Conservation (phyloP, 2,113 vertebrate species). For the Arizona elegans region DNA sequence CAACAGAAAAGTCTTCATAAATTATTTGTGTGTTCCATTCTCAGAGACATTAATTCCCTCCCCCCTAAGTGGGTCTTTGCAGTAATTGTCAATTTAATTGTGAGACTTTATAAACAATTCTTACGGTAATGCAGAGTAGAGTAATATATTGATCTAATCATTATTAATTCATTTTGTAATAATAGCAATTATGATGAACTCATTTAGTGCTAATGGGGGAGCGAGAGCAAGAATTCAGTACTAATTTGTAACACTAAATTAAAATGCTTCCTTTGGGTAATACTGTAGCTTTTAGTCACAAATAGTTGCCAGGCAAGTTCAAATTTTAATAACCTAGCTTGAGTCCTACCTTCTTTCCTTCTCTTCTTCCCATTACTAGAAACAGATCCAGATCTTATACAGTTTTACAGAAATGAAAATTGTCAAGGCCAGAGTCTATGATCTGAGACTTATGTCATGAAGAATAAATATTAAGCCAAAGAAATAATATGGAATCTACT, state of each 20-base stretch:
- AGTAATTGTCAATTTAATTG: constrained; percentile 22
- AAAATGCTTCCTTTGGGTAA: constrained; percentile 15
- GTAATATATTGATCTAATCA: constrained; percentile 46
- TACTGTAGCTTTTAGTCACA: constrained; percentile 13
- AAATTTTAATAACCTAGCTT: neutral
- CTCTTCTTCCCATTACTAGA: neutral
- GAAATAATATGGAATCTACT: constrained; percentile 7
- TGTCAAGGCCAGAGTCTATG: constrained; percentile 51
- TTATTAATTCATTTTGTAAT: constrained; percentile 56
- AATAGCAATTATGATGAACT: constrained; percentile 51
- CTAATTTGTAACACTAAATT: constrained; percentile 20
- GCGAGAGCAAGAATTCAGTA: constrained; percentile 20
- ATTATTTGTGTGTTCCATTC: constrained; percentile 31
- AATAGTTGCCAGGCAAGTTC: constrained; percentile 11
- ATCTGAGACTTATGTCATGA: constrained; percentile 26
- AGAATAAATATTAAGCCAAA: constrained; percentile 23
- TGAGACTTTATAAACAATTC: constrained; percentile 48
- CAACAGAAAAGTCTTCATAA: neutral
- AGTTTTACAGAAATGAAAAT: constrained; percentile 50
- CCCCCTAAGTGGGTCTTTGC: constrained; percentile 18
- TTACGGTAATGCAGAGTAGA: constrained; percentile 21
- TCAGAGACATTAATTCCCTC: neutral
- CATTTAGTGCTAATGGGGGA: constrained; percentile 38
- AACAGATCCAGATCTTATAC: constrained; percentile 30
- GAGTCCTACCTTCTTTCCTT: neutral